Evolutionary conservation across 2,888 invertebrate genomes (phyloP), one percentile per base, ranked within the genome.

Genomic region (Parthenolecanium corni): DNA sequence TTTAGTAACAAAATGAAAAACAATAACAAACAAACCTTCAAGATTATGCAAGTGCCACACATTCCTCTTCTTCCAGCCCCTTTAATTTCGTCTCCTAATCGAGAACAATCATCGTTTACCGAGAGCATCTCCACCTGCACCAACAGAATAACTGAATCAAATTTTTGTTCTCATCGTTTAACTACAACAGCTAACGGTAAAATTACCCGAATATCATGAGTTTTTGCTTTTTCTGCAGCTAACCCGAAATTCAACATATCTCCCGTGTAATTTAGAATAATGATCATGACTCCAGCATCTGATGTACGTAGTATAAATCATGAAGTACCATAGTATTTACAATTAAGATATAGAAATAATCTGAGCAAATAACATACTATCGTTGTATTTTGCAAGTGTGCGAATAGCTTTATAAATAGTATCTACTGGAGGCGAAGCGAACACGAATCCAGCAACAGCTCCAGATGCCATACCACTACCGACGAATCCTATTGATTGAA

Each of bases 171-270:
- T 31, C 9, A 31, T 31, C 31, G 31, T 6, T 9, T 9, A 31
- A 31, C 31, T 31, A 31, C 5, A 31, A 31, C 31, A 31, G 31
- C 31, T 31, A 31, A 31, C 4, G 9, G 31, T 31, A 9, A 9
- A 31, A 9, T 4, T 31, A 31, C 31, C 31, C 31, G 9, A 40
- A 79, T 79, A 0, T 82, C 81, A 63, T 78, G 76, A 38, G 78
- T 77, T 70, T 79, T 78, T 1, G 85, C 85, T 70, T 82, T 80
- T 72, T 89, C 87, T 14, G 84, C 79, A 1, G 89, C 89, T 71
- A 88, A 78, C 0, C 88, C 89, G 71, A 90, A 90, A 73, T 86
- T 89, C 16, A 90, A 74, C 65, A 86, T 76, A 69, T 89, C 87
- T 0, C 86, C 85, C 0, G 86, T 84, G 70, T 86, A 87, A 73